Conservation (phyloP, 2,888 invertebrate genomes). For the Ophion obscuratus region DNA sequence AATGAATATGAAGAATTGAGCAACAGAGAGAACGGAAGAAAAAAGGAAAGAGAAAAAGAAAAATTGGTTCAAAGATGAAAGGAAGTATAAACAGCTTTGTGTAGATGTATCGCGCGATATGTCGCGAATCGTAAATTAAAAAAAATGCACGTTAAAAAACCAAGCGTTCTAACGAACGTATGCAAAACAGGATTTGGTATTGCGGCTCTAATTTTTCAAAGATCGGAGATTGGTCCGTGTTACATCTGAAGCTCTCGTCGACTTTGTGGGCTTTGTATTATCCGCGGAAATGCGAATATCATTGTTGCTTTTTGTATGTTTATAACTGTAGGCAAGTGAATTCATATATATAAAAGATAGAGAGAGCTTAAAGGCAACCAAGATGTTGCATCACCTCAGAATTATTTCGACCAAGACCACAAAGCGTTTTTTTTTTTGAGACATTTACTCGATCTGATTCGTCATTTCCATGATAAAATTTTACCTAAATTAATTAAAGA, state of each 20-base stretch:
- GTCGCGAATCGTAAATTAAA: slow-evolving; percentile 43
- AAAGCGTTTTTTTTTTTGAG: no score
- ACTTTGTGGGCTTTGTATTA: slow-evolving; percentile 69
- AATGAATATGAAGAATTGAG: slow-evolving; percentile 69
- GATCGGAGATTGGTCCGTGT: background rate
- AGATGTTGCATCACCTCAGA: background rate
- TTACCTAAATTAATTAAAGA: no score
- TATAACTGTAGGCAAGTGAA: slow-evolving; percentile 71
- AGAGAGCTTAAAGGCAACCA: background rate
- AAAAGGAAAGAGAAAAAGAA: slow-evolving; percentile 53
- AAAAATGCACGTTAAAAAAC: slow-evolving; percentile 35
- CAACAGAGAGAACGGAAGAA: slow-evolving; percentile 30
- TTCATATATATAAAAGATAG: slow-evolving; percentile 53
- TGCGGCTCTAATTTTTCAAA: slow-evolving; percentile 39
- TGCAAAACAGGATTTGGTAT: slow-evolving; percentile 38
- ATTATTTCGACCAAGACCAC: background rate
- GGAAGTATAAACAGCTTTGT: slow-evolving; percentile 66
- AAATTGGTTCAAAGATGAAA: slow-evolving; percentile 26
- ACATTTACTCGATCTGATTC: no score
- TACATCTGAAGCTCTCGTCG: slow-evolving; percentile 26
- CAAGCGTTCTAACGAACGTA: slow-evolving; percentile 2
- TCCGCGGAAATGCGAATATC: slow-evolving; percentile 68
- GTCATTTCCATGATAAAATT: no score
- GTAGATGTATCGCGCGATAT: slow-evolving; percentile 59
- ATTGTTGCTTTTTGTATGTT: slow-evolving; percentile 77